Percentiles rank a stretch among this genome's conserved stretches.
phyloP scores from a whole-genome alignment of 2,113 vertebrate genomes.

The Chaenogobius annularis region DNA sequence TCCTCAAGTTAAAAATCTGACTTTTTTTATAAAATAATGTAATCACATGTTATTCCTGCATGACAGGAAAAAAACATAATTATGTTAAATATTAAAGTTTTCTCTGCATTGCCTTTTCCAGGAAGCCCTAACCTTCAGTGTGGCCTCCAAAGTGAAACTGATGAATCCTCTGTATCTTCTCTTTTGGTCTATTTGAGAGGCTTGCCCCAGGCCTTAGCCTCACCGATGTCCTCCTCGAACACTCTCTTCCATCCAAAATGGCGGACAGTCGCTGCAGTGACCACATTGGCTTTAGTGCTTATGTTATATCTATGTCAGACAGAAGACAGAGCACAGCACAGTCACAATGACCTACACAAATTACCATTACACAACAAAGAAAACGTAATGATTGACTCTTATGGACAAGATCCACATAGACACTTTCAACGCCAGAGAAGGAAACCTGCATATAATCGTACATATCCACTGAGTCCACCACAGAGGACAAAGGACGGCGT shows the following conservation, averaged over 20 bases:
- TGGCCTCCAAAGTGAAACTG: conserved; percentile 77
- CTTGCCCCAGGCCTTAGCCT: conserved; percentile 80
- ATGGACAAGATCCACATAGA: not conserved
- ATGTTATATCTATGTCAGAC: conserved; percentile 81
- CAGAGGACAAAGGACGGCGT: conserved; percentile 77
- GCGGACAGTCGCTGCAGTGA: conserved; percentile 79
- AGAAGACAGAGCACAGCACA: conserved; percentile 8
- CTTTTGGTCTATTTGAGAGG: conserved; percentile 81
- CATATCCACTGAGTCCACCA: conserved; percentile 85
- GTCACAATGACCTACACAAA: conserved; percentile 55
- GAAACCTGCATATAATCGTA: conserved; percentile 82
- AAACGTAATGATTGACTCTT: conserved; percentile 7
- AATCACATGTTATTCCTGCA: not conserved
- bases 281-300: conserved; percentile 73
- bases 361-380: conserved; percentile 34
- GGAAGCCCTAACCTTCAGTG: conserved; percentile 45
- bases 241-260: conserved; percentile 88
- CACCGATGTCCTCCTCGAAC: conserved; percentile 76
- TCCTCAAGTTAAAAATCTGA: too few species aligned
- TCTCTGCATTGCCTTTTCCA: conserved; percentile 35
- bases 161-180: conserved; percentile 80
- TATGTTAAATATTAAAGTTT: not conserved
- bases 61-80: not conserved
- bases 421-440: not conserved
- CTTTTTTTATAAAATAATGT: too few species aligned